A percentile compares a stretch with the other conserved stretches of the same genome.
Conservation (phyloP, 1,140 invertebrate genomes). For the Meloidogyne chitwoodi region DNA sequence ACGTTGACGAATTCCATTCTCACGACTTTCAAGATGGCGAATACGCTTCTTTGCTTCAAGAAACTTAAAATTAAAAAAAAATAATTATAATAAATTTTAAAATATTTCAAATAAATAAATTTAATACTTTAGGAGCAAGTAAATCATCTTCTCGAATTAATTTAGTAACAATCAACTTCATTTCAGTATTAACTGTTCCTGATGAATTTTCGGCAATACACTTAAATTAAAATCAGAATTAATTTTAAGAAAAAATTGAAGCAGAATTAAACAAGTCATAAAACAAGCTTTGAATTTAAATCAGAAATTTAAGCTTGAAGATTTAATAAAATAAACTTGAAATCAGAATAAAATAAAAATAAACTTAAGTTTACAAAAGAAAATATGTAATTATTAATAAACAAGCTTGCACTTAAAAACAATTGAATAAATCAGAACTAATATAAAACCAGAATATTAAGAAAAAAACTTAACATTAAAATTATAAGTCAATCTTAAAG, state of each 20-base stretch:
- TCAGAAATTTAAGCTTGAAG: no score
- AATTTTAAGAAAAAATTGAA: no score
- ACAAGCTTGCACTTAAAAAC: not conserved
- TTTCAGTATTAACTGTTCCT: constrained; percentile 20
- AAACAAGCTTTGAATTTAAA: no score
- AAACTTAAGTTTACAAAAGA: no score
- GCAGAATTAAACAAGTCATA: no score
- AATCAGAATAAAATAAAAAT: no score
- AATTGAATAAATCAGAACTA: constrained; percentile 37
- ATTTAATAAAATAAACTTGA: no score
- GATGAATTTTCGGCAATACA: constrained; percentile 14
- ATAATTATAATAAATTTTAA: not conserved
- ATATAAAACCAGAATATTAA: no score
- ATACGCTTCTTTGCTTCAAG: constrained; percentile 26
- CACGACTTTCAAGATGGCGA: constrained; percentile 3
- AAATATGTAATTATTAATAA: no score
- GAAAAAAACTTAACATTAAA: no score
- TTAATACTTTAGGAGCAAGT: constrained; percentile 21
- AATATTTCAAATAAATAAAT: not conserved
- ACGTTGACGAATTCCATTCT: constrained; percentile 5
- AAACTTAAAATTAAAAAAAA: constrained; percentile 18
- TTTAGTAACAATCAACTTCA: constrained; percentile 43
- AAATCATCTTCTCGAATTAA: constrained; percentile 29
- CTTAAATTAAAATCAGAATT: no score
- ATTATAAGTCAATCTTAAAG: not conserved